Evolutionary conservation across 2,113 vertebrate genomes (phyloP).

Genomic region (Mobula birostris): DNA sequence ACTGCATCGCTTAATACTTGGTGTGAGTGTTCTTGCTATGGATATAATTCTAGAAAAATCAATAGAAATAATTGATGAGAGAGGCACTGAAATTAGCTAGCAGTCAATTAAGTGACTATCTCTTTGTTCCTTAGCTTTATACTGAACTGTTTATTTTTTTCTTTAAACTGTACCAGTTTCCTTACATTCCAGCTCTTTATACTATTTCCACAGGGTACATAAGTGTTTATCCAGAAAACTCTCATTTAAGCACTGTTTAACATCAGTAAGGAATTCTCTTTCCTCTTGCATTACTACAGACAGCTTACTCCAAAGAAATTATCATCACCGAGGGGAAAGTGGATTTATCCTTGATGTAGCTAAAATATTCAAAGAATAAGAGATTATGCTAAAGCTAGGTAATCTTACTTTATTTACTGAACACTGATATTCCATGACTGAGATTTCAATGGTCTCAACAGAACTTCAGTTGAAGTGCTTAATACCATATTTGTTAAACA

Average conservation of each 20-base stretch:
- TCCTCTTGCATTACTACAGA: not conserved
- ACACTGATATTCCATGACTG: not conserved
- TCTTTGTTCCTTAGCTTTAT: not conserved
- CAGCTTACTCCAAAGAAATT: not conserved
- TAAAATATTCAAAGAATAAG: not conserved
- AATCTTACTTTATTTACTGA: not conserved
- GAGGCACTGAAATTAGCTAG: not conserved
- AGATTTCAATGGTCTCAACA: conserved; percentile 9
- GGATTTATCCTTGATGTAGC: not conserved
- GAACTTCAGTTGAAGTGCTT: conserved; percentile 3
- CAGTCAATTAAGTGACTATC: not conserved
- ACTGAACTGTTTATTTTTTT: not conserved
- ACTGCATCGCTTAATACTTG: not conserved
- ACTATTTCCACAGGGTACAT: not conserved
- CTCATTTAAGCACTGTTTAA: not conserved
- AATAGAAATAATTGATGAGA: not conserved
- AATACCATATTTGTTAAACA: not conserved
- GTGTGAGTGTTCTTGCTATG: not conserved
- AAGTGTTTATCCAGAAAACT: not conserved
- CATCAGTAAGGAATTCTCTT: not conserved
- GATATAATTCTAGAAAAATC: not conserved
- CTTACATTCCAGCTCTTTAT: not conserved
- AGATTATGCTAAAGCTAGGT: not conserved
- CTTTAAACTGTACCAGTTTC: not conserved
- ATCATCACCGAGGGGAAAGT: not conserved